A percentile compares a stretch with the other conserved stretches of the same genome.
Conservation (phyloP, 1,140 invertebrate species). For the Hestina assimilis region DNA sequence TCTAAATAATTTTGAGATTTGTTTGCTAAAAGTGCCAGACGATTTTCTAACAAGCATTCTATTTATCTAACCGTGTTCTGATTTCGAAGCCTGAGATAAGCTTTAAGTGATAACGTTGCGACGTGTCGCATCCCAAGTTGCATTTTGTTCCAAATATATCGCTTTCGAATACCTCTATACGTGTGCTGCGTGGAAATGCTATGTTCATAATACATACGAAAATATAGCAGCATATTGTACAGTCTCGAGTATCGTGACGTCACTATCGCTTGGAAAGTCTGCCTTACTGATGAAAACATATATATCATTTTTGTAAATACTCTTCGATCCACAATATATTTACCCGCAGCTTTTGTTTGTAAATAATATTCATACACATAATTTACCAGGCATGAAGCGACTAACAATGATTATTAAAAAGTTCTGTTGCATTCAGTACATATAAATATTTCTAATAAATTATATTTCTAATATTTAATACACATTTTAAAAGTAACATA, state of each 20-base stretch:
- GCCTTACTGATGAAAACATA: slow-evolving; percentile 73
- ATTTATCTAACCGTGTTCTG: slow-evolving; percentile 25
- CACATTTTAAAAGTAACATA: slow-evolving; percentile 13
- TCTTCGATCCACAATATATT: slow-evolving; percentile 32
- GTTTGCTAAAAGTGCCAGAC: not conserved
- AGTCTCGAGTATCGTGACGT: slow-evolving; percentile 25
- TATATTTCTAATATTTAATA: not conserved
- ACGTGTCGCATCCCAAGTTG: slow-evolving; percentile 30
- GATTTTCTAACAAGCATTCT: not conserved
- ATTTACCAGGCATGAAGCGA: slow-evolving; percentile 64
- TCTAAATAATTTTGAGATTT: not conserved
- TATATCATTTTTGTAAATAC: slow-evolving; percentile 54
- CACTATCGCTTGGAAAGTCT: slow-evolving; percentile 42
- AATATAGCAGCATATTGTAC: slow-evolving; percentile 25
- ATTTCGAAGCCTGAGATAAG: slow-evolving; percentile 30
- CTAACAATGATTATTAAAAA: slow-evolving; percentile 57
- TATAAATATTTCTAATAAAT: slow-evolving; percentile 35
- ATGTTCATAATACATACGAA: not conserved
- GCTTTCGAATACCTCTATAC: slow-evolving; percentile 30
- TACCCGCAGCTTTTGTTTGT: slow-evolving; percentile 66
- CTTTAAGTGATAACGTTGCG: slow-evolving; percentile 32
- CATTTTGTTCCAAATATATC: slow-evolving; percentile 43
- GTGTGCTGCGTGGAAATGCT: not conserved
- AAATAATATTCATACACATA: slow-evolving; percentile 56
- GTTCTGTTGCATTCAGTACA: slow-evolving; percentile 74